Conservation (phyloP, 92 coral and sea anemone species). For the Umimayanthus kanabou region DNA sequence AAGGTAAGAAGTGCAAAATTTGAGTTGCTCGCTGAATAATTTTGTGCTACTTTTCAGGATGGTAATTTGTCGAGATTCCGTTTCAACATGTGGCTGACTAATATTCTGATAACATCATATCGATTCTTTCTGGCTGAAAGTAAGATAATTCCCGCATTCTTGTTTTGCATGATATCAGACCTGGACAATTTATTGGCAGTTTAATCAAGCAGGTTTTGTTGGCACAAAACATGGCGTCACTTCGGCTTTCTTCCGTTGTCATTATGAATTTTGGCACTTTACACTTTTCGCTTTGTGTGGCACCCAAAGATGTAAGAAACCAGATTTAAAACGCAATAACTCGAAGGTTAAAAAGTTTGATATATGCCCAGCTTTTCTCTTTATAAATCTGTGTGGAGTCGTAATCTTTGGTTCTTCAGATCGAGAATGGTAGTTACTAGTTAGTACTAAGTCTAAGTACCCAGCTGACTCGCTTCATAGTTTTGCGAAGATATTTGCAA, state of each 20-base stretch:
- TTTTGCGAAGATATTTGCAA: background rate
- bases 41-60: background rate
- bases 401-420: constrained; percentile 1
- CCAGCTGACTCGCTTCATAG: background rate
- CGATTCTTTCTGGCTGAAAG: background rate
- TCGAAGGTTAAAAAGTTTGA: background rate
- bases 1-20: constrained; percentile 44
- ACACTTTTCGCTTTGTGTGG: background rate
- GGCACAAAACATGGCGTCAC: constrained; percentile 9
- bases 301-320: background rate
- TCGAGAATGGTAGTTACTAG: too few relatives aligned
- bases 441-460: too few relatives aligned
- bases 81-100: background rate
- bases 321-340: background rate
- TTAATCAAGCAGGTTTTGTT: background rate
- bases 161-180: background rate
- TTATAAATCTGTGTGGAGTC: background rate
- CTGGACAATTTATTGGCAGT: background rate
- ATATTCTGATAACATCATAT: background rate
- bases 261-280: too few relatives aligned
- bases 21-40: background rate
- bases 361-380: background rate
- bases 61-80: background rate
- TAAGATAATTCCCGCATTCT: background rate
- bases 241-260: constrained; percentile 20